Evolutionary conservation across 2,797 vertebrate species (phyloP).

Genomic region (Hippopotamyrus pictus): DNA sequence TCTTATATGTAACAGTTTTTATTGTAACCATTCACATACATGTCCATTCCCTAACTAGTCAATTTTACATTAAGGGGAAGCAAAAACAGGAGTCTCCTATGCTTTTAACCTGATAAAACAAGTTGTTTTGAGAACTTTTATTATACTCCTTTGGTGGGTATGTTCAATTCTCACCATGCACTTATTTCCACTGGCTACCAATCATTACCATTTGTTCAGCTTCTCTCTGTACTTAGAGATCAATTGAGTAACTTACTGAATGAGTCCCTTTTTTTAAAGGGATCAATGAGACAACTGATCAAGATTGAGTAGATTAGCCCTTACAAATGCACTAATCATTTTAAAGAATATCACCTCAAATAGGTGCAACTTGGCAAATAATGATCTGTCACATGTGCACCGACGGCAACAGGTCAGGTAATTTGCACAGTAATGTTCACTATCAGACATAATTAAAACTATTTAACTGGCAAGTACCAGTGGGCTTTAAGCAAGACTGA

Average conservation of each 20-base stretch:
- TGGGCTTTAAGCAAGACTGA: neutral
- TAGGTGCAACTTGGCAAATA: neutral
- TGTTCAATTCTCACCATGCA: neutral
- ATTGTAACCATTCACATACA: neutral
- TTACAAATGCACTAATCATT: slow-evolving; percentile 8
- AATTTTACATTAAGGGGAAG: neutral
- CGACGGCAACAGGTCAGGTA: neutral
- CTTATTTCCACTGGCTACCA: neutral
- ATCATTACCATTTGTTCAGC: neutral
- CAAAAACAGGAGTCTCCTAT: neutral
- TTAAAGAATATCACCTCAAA: neutral
- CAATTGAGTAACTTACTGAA: neutral
- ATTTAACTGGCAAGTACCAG: neutral
- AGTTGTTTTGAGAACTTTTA: neutral
- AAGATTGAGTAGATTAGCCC: neutral
- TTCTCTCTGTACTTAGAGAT: neutral
- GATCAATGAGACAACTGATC: neutral
- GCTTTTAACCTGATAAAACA: neutral
- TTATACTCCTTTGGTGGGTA: neutral
- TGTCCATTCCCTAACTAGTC: neutral
- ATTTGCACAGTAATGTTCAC: neutral
- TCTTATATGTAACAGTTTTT: neutral
- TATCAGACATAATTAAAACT: neutral
- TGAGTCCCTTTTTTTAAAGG: neutral
- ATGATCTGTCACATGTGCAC: neutral